Evolutionary conservation across 1,140 invertebrate species (phyloP).

Genomic region (Stegodyphus dumicola): DNA sequence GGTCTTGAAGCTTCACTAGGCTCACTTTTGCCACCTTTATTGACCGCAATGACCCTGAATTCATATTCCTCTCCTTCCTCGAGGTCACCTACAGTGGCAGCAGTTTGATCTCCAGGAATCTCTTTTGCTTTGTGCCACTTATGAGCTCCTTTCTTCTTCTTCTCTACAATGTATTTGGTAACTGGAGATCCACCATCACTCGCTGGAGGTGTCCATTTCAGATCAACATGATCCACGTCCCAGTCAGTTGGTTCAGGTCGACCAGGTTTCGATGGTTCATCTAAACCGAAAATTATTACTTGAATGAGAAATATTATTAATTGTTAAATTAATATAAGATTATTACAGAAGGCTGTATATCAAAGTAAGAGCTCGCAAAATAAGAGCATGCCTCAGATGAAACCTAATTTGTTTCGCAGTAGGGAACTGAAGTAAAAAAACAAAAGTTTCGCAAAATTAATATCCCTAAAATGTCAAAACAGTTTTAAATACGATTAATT

Average conservation of each 20-base stretch:
- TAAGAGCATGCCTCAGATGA: no score
- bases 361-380: no score
- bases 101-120: constrained; percentile 78
- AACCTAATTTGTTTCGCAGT: no score
- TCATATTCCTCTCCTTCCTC: constrained; percentile 96
- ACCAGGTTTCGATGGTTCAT: constrained; percentile 87
- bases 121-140: constrained; percentile 78
- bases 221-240: constrained; percentile 91
- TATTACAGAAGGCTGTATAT: no score
- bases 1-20: constrained; percentile 92
- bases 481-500: no score
- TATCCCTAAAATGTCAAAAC: no score
- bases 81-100: constrained; percentile 85
- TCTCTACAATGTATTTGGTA: constrained; percentile 88
- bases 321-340: no score
- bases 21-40: constrained; percentile 94
- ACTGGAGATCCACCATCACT: constrained; percentile 88
- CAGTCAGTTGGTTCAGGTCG: constrained; percentile 92
- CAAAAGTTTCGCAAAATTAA: no score
- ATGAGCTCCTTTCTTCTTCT: constrained; percentile 90
- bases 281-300: constrained; percentile 67
- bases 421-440: no score
- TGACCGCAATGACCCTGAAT: constrained; percentile 95
- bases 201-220: constrained; percentile 84
- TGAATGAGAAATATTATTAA: no score